phyloP scores from a whole-genome alignment of 1,140 invertebrate genomes.

The Conus ventricosus region DNA sequence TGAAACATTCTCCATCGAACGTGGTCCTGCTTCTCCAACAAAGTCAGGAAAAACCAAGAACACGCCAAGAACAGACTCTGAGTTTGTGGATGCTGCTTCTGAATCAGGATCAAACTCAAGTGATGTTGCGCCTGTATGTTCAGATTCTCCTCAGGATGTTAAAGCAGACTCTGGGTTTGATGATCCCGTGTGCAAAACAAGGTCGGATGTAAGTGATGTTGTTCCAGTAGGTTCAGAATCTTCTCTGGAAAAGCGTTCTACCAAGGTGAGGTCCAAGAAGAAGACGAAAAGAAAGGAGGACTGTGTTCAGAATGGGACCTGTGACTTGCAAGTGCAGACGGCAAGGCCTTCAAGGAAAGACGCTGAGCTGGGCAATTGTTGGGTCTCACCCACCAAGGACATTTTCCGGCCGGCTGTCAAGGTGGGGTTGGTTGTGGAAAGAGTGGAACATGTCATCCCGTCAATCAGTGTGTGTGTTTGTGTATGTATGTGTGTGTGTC shows the following conservation, averaged over 20 bases:
- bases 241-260: not conserved
- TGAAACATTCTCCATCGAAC: not conserved
- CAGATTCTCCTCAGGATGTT: not conserved
- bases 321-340: not conserved
- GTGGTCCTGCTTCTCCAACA: not conserved
- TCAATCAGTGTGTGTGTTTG: not conserved
- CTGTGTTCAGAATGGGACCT: not conserved
- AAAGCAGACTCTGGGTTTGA: not conserved
- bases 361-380: conserved; percentile 70
- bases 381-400: conserved; percentile 86
- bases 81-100: not conserved
- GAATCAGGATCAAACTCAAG: not conserved
- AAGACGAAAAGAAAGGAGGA: not conserved
- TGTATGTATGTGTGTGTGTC: not conserved
- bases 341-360: conserved; percentile 77
- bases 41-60: not conserved
- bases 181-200: not conserved
- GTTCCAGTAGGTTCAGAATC: not conserved
- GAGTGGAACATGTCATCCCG: not conserved
- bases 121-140: not conserved
- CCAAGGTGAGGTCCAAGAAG: not conserved
- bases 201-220: not conserved
- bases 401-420: conserved; percentile 88
- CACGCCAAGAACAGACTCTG: not conserved
- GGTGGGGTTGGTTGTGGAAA: conserved; percentile 72